Base-by-base conservation (phyloP, 2,113 vertebrate genomes). In the Lethenteron camtschaticum region DNA sequence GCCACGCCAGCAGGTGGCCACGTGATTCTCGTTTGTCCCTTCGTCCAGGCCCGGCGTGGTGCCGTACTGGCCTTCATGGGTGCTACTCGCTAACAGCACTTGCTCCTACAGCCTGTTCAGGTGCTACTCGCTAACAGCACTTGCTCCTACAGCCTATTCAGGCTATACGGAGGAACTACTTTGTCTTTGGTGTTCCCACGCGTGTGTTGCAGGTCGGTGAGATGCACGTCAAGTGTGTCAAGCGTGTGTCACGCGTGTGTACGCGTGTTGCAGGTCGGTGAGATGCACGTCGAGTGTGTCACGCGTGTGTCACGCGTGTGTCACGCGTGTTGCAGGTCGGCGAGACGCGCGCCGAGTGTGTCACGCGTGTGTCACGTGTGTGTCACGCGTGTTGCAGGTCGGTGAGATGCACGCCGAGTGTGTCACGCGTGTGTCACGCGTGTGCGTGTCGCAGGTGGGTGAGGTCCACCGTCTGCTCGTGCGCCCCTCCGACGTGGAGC, bases 401-500 rank as follows among this genome's bases (percentile, higher is more conserved):
- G 12, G 6, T 55, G 68, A 55, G 12, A 41, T 41, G 4, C 41
- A 41, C 41, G 5, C 7, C 6, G 41, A 41, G 41, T 56, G 58
- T 66, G 56, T 71, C 41, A 71, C 13, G 20, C 58, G 41, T n/a
- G 12, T 59, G 9, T 20, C 16, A 14, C 11, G 12, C 24, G 9
- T 57, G n/a, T 41, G 55, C 20, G 73, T 9, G 80, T 78, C 80
- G 74, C 81, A 96, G 91, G 88, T 90, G 73, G 91, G 89, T 66
- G 84, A 90, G 2, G 80, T 90, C 72, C 89, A 96, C 73, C 86
- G 85, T 76, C 85, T 83, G 75, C 76, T 90, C 73, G 85, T 91
- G 71, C 89, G 88, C 78, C 87, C 87, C 13, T 89, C 95, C 79
- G 81, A 80, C 60, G 78, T 85, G 76, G 88, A 92, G 10, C 76